Base-by-base conservation (phyloP, 2,113 vertebrate genomes). In the Scortum barcoo region DNA sequence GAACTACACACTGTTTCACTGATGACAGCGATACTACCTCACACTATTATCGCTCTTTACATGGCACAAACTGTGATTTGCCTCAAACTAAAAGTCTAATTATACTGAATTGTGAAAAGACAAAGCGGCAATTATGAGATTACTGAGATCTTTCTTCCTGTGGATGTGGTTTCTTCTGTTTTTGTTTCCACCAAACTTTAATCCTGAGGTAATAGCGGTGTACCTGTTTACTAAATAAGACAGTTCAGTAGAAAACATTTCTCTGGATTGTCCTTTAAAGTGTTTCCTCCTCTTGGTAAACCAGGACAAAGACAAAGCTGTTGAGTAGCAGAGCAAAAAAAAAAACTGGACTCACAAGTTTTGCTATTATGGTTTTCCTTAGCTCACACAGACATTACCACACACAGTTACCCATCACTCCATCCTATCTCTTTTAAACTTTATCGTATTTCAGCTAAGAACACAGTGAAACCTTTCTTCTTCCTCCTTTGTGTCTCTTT, bases 201-300 rank as follows among this genome's bases (percentile, higher is more conserved):
- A 82, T 48, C 22, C 65, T 50, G 3, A 69, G 48, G 28, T 36
- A 54, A 70, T 19, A 40, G 51, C 7, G 1, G 6, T 54, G 11
- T 36, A 74, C 10, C n/a, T 66, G 44, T 82, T 72, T 56, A 76
- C 58, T 7, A 56, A 65, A 86, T 61, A 42, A 26, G 77, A 28
- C 24, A 10, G 26, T 26, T 22, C 3, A 63, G 16, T 40, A 51
- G 62, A 61, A 68, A 73, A 36, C 24, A 1, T 10, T 0, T 7
- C 40, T 61, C 42, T 42, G 48, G 3, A 33, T 54, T 28, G 51
- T 57, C 58, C 36, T 62, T 65, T 38, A 56, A 9, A 26, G 6
- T 24, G 36, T 42, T 80, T 61, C 65, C 33, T 22, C 62, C 14
- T 22, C 62, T 11, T 26, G 28, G 5, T 44, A 60, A 56, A 54